Evolutionary conservation across 2,797 vertebrate genomes (phyloP), one percentile per base, ranked within the genome.

Genomic region (Myiotriccus ornatus): DNA sequence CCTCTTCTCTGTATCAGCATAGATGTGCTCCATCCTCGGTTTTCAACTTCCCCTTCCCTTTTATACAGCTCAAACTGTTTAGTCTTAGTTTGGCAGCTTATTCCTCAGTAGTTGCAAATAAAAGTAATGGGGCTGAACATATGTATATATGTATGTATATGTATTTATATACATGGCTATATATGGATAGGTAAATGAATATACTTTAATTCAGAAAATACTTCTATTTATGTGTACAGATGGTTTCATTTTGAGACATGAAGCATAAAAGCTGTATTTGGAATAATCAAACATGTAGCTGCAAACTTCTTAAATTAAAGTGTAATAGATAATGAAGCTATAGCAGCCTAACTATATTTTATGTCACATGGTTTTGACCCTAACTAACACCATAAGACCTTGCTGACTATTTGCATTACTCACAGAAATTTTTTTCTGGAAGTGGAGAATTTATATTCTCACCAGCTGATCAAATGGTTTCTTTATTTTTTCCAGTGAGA

Each of bases 101-200:
- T 34, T 78, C 19, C 21, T 43, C 24, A 86, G 9, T 16, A 74
- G 35, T 1, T 69, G 18, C 25, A 52, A 50, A 10, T 53, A 74
- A 44, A 63, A 68, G 2, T 27, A 63, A 47, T 6, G 14, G 12
- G 17, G 1, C 17, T 57, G 37, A 70, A 5, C 19, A 56, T 14
- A 8, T n/a, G 17, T 14, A 13, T 43, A 25, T 57, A 9, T 28
- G 5, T 10, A 46, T 44, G 11, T 44, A 4, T 44, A 7, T n/a
- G 3, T 13, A 10, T 39, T 18, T 81, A n/a, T 7, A 4, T 41
- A 17, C 19, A 11, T 28, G 6, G 5, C 3, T 37, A 27, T 30
- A 3, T 20, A 46, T 50, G 11, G 6, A 12, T 34, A 43, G 19
- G 3, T 15, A 47, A 73, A n/a, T 30, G 0, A 44, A 53, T 46